phyloP scores from a whole-genome alignment of 2,888 invertebrate genomes.

The Azorinus chamasolen region DNA sequence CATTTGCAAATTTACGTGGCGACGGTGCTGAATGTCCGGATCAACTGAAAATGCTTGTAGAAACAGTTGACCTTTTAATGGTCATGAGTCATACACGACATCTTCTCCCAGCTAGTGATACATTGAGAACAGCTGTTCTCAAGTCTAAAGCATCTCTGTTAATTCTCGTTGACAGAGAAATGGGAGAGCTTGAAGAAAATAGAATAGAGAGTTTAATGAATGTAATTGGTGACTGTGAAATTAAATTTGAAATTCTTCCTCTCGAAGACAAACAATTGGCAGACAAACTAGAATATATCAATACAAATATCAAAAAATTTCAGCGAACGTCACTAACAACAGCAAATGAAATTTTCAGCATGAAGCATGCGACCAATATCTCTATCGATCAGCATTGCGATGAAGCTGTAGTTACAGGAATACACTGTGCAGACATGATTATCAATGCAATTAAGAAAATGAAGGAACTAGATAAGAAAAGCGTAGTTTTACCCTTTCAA shows the following conservation, averaged over 20 bases:
- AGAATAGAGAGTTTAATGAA: neutral
- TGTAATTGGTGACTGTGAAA: neutral
- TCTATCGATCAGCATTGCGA: neutral
- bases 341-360: too few relatives aligned
- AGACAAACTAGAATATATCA: neutral
- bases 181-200: neutral
- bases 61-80: constrained; percentile 2
- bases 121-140: too few relatives aligned
- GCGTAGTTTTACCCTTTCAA: constrained; percentile 12
- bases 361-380: too few relatives aligned
- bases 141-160: too few relatives aligned
- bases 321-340: too few relatives aligned
- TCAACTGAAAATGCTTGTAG: constrained; percentile 4
- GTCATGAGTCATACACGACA: constrained; percentile 1
- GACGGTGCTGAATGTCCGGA: neutral
- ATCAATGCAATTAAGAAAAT: neutral
- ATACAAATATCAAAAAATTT: too few relatives aligned
- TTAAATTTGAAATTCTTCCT: constrained; percentile 5
- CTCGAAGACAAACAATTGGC: neutral
- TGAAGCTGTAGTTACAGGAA: neutral
- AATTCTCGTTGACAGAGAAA: neutral
- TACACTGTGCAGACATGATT: neutral
- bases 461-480: neutral
- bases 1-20: constrained; percentile 25
- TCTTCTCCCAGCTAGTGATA: neutral